These are phyloP conservation scores for Syngnathus typhle DNA, from an alignment of 2,113 vertebrate genomes.

Conservation along the genomic window DNA sequence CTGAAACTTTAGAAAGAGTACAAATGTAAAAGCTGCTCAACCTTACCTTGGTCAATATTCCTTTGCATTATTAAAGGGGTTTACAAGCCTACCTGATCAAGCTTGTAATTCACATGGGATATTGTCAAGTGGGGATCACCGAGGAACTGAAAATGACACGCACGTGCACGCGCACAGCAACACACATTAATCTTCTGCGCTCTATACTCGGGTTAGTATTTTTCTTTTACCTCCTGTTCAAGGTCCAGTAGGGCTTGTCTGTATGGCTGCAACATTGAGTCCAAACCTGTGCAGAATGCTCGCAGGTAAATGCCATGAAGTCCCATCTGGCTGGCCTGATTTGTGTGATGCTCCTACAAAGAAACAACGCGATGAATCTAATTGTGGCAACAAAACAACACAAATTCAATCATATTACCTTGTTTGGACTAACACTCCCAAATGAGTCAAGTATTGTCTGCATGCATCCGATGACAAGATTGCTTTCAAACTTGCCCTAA, in stretches of 20 bases:
- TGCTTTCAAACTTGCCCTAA: no score
- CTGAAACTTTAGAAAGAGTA: conserved; percentile 77
- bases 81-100: conserved; percentile 83
- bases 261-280: conserved; percentile 92
- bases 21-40: not conserved
- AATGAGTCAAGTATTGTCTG: no score
- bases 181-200: not conserved
- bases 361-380: not conserved
- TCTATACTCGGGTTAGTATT: not conserved
- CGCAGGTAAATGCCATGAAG: conserved; percentile 90
- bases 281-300: conserved; percentile 93
- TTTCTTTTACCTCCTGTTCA: conserved; percentile 83
- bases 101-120: conserved; percentile 92
- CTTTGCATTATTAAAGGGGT: not conserved
- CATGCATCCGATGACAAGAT: no score
- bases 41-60: not conserved
- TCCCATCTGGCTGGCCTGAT: conserved; percentile 78
- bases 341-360: conserved; percentile 82
- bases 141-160: conserved; percentile 80
- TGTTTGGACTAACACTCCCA: no score
- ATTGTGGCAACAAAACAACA: not conserved
- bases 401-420: no score
- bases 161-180: not conserved
- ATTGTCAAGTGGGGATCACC: conserved; percentile 93
- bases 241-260: conserved; percentile 90